Conservation (phyloP, 1,140 invertebrate genomes). For the Theocolax elegans region DNA sequence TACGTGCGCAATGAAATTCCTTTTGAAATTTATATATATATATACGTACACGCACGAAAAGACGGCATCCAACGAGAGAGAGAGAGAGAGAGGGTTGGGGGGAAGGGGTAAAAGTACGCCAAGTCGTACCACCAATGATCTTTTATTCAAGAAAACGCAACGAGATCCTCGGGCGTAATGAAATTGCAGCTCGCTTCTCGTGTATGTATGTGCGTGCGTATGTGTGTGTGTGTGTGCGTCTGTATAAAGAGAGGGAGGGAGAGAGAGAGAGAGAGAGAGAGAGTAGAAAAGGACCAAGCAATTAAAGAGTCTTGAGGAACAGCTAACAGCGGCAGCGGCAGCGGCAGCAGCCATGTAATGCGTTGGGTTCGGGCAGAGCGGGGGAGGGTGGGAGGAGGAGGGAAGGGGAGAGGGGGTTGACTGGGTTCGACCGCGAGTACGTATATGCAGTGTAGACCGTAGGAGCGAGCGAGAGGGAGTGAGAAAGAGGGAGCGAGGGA, state of each 20-base stretch:
- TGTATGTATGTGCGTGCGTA: no score
- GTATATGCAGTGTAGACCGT: no score
- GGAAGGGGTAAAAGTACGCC: neutral
- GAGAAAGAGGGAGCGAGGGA: neutral
- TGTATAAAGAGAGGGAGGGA: no score
- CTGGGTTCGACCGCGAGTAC: no score
- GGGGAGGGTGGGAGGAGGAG: neutral
- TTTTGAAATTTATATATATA: no score
- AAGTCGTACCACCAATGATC: constrained; percentile 6
- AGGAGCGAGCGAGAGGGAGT: constrained; percentile 17
- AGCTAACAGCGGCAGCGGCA: neutral
- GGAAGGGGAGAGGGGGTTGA: neutral
- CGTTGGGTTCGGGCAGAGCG: neutral
- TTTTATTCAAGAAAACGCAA: constrained; percentile 22
- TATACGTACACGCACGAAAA: no score
- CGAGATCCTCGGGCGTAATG: constrained; percentile 30
- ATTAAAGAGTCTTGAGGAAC: neutral
- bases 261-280: constrained; percentile 7
- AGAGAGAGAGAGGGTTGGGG: neutral
- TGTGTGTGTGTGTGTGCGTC: no score
- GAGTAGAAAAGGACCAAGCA: neutral
- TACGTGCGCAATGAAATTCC: no score
- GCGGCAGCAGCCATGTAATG: constrained; percentile 28
- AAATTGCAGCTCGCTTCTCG: constrained; percentile 23
- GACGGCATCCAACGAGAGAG: no score